Evolutionary conservation across 2,797 vertebrate species (phyloP), one percentile per base, ranked within the genome.

Genomic region (Pipistrellus pygmaeus): DNA sequence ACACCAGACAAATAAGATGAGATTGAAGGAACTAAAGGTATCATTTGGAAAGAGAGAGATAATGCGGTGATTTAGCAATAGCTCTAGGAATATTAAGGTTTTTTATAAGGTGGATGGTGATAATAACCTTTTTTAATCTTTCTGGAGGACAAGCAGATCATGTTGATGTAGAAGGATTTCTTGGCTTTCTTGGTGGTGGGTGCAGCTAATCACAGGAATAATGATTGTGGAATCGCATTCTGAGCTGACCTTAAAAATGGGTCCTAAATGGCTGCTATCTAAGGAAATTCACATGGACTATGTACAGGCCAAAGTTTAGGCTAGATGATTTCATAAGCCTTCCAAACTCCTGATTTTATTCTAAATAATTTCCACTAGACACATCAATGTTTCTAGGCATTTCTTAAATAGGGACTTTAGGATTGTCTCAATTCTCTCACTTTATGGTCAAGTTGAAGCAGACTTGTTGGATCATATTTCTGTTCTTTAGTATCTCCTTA

Each of bases 221-320:
- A 9, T 6, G 53, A 64, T 0, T 75, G 18, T 3, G 35, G 57
- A 69, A n/a, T 68, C 25, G 77, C 27, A 20, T 68, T 69, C 12
- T 53, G 55, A 12, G 12, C 20, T 88, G 66, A 82, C 18, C n/a
- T 96, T 57, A 82, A 77, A 92, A 94, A 82, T 44, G 17, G 27
- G 18, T 2, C n/a, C 20, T 5, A 11, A 48, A 46, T 2, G 13
- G n/a, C 44, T 73, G 21, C 21, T 30, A 6, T 46, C 14, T 35
- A 38, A 89, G 77, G 27, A 17, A 64, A 68, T 30, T 76, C 66
- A 30, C 0, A 23, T 2, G 44, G 75, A 27, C 6, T 30, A 18
- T 18, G 32, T 0, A 25, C 27, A 64, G 21, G 46, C 4, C 51
- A 87, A 73, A 87, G 14, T 55, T 27, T 25, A 57, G 21, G 6